A percentile compares a stretch with the other conserved stretches of the same genome.
Evolutionary conservation across 2,797 vertebrate genomes (phyloP).

Genomic region (Cygnus olor): DNA sequence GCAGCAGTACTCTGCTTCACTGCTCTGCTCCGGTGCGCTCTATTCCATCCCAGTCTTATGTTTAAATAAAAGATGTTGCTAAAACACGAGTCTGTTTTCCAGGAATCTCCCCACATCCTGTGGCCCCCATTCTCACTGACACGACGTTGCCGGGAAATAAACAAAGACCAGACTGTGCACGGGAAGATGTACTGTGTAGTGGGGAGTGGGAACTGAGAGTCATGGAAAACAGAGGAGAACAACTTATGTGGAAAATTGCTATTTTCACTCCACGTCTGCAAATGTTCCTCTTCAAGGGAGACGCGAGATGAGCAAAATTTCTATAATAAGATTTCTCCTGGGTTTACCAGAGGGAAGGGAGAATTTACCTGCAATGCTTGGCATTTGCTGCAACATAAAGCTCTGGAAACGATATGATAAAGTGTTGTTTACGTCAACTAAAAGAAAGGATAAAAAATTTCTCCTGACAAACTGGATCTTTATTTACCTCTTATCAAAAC

Average conservation of each 20-base stretch:
- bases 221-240: not conserved
- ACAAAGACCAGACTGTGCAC: not conserved
- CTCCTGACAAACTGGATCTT: not conserved
- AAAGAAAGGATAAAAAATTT: not conserved
- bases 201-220: not conserved
- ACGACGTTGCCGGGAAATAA: not conserved
- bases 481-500: not conserved
- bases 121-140: not conserved
- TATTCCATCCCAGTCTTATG: not conserved
- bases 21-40: not conserved
- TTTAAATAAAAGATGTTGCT: not conserved
- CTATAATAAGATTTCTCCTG: not conserved
- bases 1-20: not conserved
- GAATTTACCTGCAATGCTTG: not conserved
- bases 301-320: not conserved
- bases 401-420: not conserved
- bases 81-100: not conserved
- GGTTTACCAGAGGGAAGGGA: not conserved
- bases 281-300: not conserved
- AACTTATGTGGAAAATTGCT: not conserved
- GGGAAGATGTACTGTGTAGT: rapidly evolving
- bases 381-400: not conserved
- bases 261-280: not conserved
- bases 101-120: not conserved
- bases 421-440: not conserved